Base-by-base conservation (phyloP, 2,888 invertebrate genomes). In the Theodoxus fluviatilis region DNA sequence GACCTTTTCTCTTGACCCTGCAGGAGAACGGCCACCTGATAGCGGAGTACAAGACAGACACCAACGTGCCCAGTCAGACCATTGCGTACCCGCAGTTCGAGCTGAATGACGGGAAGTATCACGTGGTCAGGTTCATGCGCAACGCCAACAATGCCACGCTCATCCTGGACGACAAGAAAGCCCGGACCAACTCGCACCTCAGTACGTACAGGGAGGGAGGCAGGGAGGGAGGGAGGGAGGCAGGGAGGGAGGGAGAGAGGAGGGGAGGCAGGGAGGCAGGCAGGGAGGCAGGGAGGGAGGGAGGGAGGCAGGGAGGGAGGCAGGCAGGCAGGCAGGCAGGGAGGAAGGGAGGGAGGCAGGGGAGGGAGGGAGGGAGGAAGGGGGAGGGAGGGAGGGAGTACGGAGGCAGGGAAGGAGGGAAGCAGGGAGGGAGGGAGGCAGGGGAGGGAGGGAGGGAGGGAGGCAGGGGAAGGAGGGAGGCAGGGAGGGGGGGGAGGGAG, bases 61-160 rank as follows among this genome's bases (percentile, higher is more conserved):
- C 59, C 15, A 77, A 63, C 75, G 83, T 76, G 3, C 70, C 73
- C 1, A 68, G 74, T 2, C 71, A 70, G 1, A 70, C 76, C 25
- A 71, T 82, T 22, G 73, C 74, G 12, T 76, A 79, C 37, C 71
- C 69, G 12, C 67, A 74, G 4, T 61, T 67, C 22, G 72, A 47
- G 4, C 83, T 83, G 70, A 83, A 84, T 75, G 84, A 86, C 68
- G 85, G 85, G 0, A 35, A 75, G 3, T 85, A 86, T 64, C 86
- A 86, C 71, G 80, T 81, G 31, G 82, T 85, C 9, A 74, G 79
- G 31, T 85, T 85, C 69, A 72, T 79, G 15, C 74, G 86, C 2
- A 79, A 76, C 15, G 79, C 79, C n/a, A 72, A 73, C 40, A 78
- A 79, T 38, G 84, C 81, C n/a, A 76, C 79, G 0, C 72, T 86